Base-by-base conservation (phyloP, 2,797 vertebrate genomes). In the Chelon auratus region DNA sequence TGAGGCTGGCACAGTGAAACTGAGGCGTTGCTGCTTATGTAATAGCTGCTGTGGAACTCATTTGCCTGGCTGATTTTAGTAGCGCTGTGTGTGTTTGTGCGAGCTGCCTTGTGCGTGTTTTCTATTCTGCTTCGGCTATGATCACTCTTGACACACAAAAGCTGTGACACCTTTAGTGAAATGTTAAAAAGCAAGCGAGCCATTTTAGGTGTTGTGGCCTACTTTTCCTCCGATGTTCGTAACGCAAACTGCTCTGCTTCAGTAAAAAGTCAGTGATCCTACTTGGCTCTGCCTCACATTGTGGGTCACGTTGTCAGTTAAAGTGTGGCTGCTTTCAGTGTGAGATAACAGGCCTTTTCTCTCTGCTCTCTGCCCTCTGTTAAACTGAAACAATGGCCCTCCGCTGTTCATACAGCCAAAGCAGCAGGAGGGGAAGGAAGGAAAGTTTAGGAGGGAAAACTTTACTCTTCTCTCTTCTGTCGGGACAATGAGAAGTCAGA, bases 21-120 rank as follows among this genome's bases (percentile, higher is more conserved):
- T 42, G 69, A 89, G 89, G 81, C 83, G 42, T 70, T 39, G 62
- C 80, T 81, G 87, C 89, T 94, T 94, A 94, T 90, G 91, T 91
- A 94, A 94, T 74, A 76, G 78, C 86, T 90, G 81, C 90, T 91
- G 88, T 89, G 86, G 81, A 89, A 89, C 84, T 89, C 85, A 92
- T 93, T 91, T 91, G 82, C 68, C 47, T 81, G 66, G 74, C 75
- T 87, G 68, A 82, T 59, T 79, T 87, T 84, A 80, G 69, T 66
- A 72, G 67, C 66, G 55, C 57, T 45, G 70, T 37, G 70, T 75
- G 72, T 69, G 24, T 75, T 57, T 24, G 58, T 47, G 56, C 17
- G 37, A 37, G 76, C 26, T 20, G 62, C 39, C 54, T 65, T 62
- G 54, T 67, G 50, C 73, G 69, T 45, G 43, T 57, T 66, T 57